phyloP scores from a whole-genome alignment of 2,888 invertebrate species.

The Empis livida region DNA sequence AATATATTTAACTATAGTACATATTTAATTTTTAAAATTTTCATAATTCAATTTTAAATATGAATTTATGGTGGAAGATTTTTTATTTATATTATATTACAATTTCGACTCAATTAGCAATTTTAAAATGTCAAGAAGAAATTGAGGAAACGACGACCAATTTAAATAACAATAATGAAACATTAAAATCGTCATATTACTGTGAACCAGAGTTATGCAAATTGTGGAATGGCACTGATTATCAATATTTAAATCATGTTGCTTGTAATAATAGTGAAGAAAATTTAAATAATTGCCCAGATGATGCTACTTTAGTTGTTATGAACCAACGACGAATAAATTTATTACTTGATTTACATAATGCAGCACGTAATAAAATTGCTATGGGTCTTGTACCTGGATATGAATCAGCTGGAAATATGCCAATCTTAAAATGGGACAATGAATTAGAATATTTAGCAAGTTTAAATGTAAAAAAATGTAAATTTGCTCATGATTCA shows the following conservation, averaged over 20 bases:
- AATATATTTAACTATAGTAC: too few species aligned
- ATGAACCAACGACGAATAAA: slow-evolving; percentile 27
- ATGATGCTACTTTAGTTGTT: slow-evolving; percentile 15
- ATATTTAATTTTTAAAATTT: too few species aligned
- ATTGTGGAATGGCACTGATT: slow-evolving; percentile 26
- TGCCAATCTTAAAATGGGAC: slow-evolving; percentile 30
- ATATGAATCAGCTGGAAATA: slow-evolving; percentile 23
- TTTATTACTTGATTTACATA: slow-evolving; percentile 29
- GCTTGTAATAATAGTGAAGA: slow-evolving; percentile 17
- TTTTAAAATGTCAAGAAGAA: too few species aligned
- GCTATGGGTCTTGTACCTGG: slow-evolving; percentile 25
- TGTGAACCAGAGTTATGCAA: slow-evolving; percentile 23
- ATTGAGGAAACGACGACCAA: too few species aligned
- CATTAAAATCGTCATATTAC: slow-evolving; percentile 11
- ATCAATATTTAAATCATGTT: slow-evolving; percentile 20
- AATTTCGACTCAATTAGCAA: too few species aligned
- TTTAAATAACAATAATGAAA: too few species aligned
- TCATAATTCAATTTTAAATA: too few species aligned
- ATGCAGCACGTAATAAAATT: slow-evolving; percentile 26
- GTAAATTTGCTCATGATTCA: slow-evolving; percentile 26
- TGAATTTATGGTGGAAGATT: too few species aligned
- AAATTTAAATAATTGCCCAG: slow-evolving; percentile 6
- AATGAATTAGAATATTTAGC: slow-evolving; percentile 27
- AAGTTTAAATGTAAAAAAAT: slow-evolving; percentile 25
- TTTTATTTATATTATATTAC: too few species aligned